Evolutionary conservation across 2,888 invertebrate genomes (phyloP).

Genomic region (Conomelus anceps): DNA sequence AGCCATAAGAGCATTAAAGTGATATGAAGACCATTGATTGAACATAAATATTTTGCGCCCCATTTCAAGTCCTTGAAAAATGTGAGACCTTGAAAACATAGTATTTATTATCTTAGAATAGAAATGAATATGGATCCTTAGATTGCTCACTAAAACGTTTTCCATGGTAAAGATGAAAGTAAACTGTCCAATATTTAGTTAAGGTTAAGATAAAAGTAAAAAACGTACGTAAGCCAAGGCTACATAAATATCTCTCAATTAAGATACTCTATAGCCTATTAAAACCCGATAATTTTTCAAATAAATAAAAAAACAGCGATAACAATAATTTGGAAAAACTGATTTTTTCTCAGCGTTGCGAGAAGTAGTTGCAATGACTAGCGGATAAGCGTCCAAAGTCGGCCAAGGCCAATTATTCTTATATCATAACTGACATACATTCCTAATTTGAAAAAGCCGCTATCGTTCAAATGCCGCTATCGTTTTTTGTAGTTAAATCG

Average conservation of each 20-base stretch:
- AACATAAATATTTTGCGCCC: no score
- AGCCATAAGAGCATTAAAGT: no score
- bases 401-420: neutral
- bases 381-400: neutral
- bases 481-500: neutral
- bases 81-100: no score
- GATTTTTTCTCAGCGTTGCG: neutral
- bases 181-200: neutral
- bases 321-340: neutral
- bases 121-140: no score
- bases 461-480: neutral
- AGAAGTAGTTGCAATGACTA: neutral
- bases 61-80: no score
- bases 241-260: neutral
- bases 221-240: neutral
- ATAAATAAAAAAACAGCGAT: neutral
- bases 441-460: neutral
- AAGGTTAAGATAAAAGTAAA: neutral
- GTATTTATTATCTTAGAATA: no score
- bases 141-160: no score
- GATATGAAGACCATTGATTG: no score
- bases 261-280: neutral
- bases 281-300: neutral
- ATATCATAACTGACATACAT: neutral
- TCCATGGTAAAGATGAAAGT: no score